A percentile compares a stretch with the other conserved stretches of the same genome.
Evolutionary conservation across 2,113 vertebrate species (phyloP).

Genomic region (Symphodus melops): DNA sequence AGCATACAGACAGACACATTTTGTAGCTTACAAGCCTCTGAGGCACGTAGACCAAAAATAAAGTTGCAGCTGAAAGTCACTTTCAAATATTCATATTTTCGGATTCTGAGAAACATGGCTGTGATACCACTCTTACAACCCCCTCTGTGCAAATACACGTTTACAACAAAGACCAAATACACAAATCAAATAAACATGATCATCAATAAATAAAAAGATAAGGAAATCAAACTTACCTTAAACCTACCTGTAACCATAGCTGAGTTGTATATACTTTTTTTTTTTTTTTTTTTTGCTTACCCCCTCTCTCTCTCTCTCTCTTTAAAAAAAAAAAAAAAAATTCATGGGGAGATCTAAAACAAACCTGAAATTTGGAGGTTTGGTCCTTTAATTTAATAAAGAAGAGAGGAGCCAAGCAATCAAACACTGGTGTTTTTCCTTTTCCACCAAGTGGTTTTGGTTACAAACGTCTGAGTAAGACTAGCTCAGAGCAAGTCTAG

Average conservation of each 20-base stretch:
- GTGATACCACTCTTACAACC: constrained; percentile 36
- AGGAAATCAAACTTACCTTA: constrained; percentile 64
- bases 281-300: constrained; percentile 20
- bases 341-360: neutral
- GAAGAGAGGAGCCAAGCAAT: constrained; percentile 22
- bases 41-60: constrained; percentile 43
- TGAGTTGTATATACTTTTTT: constrained; percentile 17
- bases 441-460: neutral
- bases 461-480: neutral
- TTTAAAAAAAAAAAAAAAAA: no score
- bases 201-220: neutral
- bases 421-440: neutral
- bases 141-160: constrained; percentile 27
- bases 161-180: constrained; percentile 16
- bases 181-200: constrained; percentile 10
- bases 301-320: neutral
- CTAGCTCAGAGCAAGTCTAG: neutral
- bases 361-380: neutral
- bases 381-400: neutral
- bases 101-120: constrained; percentile 18
- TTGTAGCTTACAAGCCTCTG: constrained; percentile 44
- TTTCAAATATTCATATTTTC: constrained; percentile 25
- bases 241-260: constrained; percentile 59
- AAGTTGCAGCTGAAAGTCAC: constrained; percentile 35
- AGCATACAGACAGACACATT: neutral